phyloP scores from a whole-genome alignment of 1,140 invertebrate genomes.

The Ceratosolen solmsi region DNA sequence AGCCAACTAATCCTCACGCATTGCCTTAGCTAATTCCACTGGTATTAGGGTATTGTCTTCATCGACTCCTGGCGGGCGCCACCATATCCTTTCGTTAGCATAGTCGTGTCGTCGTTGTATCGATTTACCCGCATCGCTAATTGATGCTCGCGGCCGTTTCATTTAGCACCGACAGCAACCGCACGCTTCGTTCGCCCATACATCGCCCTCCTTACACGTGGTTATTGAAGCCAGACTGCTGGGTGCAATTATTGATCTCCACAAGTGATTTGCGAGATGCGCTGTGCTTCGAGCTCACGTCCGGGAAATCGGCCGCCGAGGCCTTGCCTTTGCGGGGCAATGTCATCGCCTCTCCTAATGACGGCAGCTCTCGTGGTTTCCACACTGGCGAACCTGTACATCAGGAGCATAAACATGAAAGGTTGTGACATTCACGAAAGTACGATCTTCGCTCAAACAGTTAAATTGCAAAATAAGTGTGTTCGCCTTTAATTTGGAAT shows the following conservation, averaged over 20 bases:
- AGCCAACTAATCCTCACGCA: too few species aligned
- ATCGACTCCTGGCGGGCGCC: background rate
- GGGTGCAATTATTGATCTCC: conserved; percentile 73
- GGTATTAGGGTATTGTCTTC: too few species aligned
- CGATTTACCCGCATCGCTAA: conserved; percentile 16
- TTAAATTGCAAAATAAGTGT: too few species aligned
- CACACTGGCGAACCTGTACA: conserved; percentile 70
- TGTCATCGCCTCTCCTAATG: conserved; percentile 71
- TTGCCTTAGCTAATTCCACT: too few species aligned
- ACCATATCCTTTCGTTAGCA: background rate
- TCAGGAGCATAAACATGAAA: background rate
- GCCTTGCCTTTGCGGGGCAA: conserved; percentile 72
- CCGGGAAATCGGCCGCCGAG: conserved; percentile 69
- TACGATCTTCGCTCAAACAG: too few species aligned
- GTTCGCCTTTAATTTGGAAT: too few species aligned
- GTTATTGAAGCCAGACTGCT: conserved; percentile 72
- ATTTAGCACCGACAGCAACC: conserved; percentile 62
- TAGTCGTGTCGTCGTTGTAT: conserved; percentile 46
- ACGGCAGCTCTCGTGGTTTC: conserved; percentile 72
- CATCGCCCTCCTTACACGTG: conserved; percentile 66
- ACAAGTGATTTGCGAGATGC: conserved; percentile 72
- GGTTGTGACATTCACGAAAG: too few species aligned
- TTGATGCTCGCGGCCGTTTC: conserved; percentile 21
- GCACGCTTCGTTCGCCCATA: too few species aligned
- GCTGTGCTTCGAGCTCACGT: conserved; percentile 69